These are phyloP conservation scores for Lemur catta DNA, from an alignment of 2,797 vertebrate species.

Conservation along the genomic window DNA sequence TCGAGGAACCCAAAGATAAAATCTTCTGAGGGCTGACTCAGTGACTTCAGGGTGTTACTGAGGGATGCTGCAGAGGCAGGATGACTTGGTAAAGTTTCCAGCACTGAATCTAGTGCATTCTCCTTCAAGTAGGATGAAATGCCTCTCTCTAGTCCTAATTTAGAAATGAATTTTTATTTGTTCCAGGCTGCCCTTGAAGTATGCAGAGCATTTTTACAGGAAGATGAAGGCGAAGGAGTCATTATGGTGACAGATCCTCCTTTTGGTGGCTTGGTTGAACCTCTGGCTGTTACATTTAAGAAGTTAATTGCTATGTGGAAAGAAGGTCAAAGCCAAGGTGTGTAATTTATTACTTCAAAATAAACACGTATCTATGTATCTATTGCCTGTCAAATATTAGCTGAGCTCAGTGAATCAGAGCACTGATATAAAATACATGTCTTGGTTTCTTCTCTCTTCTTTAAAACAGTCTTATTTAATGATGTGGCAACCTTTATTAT, in stretches of 20 bases:
- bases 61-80: not conserved
- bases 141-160: not conserved
- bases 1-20: constrained; percentile 55
- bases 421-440: not conserved
- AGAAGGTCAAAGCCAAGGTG: constrained; percentile 84
- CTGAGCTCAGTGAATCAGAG: constrained; percentile 16
- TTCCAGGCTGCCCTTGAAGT: constrained; percentile 85
- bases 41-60: not conserved
- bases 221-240: constrained; percentile 84
- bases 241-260: constrained; percentile 95
- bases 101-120: not conserved
- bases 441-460: not conserved
- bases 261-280: constrained; percentile 95
- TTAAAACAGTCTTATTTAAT: not conserved
- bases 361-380: not conserved
- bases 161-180: constrained; percentile 58
- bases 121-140: not conserved
- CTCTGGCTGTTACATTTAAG: constrained; percentile 92
- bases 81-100: not conserved
- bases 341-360: constrained; percentile 58
- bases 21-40: not conserved
- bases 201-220: constrained; percentile 88
- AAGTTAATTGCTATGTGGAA: constrained; percentile 89
- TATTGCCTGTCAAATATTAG: constrained; percentile 19
- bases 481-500: not conserved